Percentiles rank a stretch among this genome's conserved stretches.
phyloP scores from a whole-genome alignment of 1,140 invertebrate genomes.

The Drosophila miranda region DNA sequence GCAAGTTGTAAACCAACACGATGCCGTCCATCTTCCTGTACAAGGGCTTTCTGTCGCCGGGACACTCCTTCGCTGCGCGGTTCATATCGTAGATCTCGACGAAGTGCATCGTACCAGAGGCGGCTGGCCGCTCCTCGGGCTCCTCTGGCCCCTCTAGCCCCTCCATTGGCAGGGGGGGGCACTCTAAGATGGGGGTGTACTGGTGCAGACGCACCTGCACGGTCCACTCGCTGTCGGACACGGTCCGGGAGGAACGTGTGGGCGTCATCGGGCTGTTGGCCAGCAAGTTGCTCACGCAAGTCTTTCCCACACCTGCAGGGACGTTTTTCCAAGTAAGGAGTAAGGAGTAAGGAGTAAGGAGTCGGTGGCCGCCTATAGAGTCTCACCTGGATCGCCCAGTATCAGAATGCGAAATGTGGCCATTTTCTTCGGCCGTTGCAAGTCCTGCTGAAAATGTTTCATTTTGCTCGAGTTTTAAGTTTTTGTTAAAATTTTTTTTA shows the following conservation, averaged over 20 bases:
- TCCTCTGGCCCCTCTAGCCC: neutral
- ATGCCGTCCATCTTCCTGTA: conserved; percentile 58
- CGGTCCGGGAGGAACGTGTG: conserved; percentile 29
- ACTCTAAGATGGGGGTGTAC: neutral
- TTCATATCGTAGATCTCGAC: conserved; percentile 60
- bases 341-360: no score
- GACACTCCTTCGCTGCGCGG: conserved; percentile 19
- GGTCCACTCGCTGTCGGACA: conserved; percentile 39
- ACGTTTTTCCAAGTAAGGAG: no score
- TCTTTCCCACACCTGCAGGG: conserved; percentile 55
- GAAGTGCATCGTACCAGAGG: conserved; percentile 42
- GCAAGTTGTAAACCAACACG: conserved; percentile 52
- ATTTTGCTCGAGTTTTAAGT: no score
- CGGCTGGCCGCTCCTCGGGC: no score
- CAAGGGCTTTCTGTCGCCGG: conserved; percentile 22
- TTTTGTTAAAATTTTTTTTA: no score
- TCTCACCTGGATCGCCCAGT: conserved; percentile 51
- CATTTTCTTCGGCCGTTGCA: no score
- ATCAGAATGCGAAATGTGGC: conserved; percentile 50
- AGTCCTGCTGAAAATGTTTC: neutral
- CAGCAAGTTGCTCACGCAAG: conserved; percentile 51
- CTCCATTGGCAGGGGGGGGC: no score
- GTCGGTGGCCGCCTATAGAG: neutral
- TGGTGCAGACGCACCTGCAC: conserved; percentile 59
- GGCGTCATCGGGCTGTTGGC: conserved; percentile 47